Evolutionary conservation across 2,113 vertebrate species (phyloP).

Genomic region (Oncorhynchus clarkii): DNA sequence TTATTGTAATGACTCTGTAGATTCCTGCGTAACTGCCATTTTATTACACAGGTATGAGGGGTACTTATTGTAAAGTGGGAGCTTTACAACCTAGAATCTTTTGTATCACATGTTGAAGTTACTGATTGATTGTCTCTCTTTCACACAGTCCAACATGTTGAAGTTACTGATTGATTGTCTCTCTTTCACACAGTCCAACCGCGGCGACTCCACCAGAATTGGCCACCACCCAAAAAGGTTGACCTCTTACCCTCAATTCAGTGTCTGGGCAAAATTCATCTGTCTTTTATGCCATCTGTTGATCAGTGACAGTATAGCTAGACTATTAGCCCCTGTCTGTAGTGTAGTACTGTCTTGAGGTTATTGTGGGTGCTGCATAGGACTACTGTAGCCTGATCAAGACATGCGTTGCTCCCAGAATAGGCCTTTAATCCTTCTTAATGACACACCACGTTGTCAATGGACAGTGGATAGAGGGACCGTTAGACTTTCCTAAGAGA

Average conservation of each 20-base stretch:
- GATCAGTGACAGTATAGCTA: neutral
- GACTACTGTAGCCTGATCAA: conserved; percentile 29
- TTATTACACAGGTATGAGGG: no score
- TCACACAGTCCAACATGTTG: neutral
- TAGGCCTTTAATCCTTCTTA: conserved; percentile 69
- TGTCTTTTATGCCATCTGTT: neutral
- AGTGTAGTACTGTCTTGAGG: neutral
- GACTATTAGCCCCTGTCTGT: neutral
- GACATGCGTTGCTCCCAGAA: conserved; percentile 52
- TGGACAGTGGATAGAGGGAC: conserved; percentile 24
- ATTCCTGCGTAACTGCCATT: no score
- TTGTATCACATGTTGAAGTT: no score
- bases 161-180: neutral
- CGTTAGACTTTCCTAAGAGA: neutral
- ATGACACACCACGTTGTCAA: conserved; percentile 48
- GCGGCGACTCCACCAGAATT: conserved; percentile 15
- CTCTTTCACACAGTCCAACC: conserved; percentile 38
- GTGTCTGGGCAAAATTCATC: neutral
- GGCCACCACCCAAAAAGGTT: conserved; percentile 34
- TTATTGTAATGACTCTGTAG: no score
- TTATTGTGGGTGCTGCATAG: conserved; percentile 1
- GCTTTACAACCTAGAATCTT: no score
- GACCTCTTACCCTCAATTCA: neutral
- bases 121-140: no score
- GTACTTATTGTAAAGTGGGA: no score